A percentile compares a stretch with the other conserved stretches of the same genome.
These are phyloP conservation scores for Eidolon helvum DNA, from an alignment of 2,113 vertebrate species.

Conservation along the genomic window DNA sequence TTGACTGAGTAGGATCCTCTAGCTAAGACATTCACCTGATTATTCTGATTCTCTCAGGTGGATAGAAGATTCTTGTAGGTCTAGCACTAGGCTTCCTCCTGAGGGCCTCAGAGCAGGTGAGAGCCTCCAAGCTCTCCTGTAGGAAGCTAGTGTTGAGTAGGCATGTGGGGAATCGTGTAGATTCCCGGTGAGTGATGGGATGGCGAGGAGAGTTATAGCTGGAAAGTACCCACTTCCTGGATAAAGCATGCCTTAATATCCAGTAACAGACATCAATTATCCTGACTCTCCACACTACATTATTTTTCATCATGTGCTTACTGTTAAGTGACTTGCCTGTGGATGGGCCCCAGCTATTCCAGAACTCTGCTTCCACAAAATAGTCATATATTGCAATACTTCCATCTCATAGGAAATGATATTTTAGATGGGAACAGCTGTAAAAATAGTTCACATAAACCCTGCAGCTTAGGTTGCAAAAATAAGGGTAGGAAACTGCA, in stretches of 20 bases:
- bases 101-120: background rate
- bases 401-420: background rate
- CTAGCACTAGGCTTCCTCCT: background rate
- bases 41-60: background rate
- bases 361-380: background rate
- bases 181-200: background rate
- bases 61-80: background rate
- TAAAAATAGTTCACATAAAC: slow-evolving; percentile 6
- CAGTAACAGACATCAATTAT: background rate
- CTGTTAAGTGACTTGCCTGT: background rate
- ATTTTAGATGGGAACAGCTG: background rate
- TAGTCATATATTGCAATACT: background rate
- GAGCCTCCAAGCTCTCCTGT: no score
- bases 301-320: background rate
- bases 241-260: background rate
- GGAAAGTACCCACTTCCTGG: background rate
- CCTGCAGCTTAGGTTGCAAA: background rate
- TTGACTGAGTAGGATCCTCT: background rate
- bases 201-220: background rate
- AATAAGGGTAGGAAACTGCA: background rate
- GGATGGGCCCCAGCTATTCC: background rate
- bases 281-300: background rate
- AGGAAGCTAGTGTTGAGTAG: background rate
- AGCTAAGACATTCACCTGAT: background rate
- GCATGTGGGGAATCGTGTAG: background rate